Evolutionary conservation across 1,140 invertebrate species (phyloP).

Genomic region (Drosophila pseudoananassae): DNA sequence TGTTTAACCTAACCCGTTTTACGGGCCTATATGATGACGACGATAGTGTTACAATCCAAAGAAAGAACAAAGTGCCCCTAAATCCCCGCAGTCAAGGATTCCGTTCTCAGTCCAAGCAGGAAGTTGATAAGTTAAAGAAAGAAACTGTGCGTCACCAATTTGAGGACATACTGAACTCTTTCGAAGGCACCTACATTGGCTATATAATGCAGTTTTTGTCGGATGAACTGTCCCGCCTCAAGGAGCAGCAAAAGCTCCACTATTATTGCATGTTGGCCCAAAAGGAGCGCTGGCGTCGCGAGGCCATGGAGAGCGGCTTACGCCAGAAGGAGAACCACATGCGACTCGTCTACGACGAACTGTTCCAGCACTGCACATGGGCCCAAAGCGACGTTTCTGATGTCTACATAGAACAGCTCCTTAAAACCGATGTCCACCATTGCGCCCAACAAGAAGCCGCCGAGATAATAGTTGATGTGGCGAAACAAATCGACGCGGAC

Average conservation of each 20-base stretch:
- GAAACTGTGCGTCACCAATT: slow-evolving; percentile 26
- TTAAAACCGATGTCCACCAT: slow-evolving; percentile 86
- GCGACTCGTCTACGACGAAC: slow-evolving; percentile 88
- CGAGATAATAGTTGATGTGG: slow-evolving; percentile 85
- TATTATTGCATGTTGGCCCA: slow-evolving; percentile 88
- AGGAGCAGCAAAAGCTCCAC: slow-evolving; percentile 89
- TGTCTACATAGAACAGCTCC: slow-evolving; percentile 88
- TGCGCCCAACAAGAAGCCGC: slow-evolving; percentile 86
- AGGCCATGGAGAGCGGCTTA: slow-evolving; percentile 88
- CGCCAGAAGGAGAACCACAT: slow-evolving; percentile 87
- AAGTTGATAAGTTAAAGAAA: too few species aligned
- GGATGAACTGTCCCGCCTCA: slow-evolving; percentile 88
- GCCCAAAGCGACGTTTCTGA: slow-evolving; percentile 87
- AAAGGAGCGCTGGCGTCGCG: slow-evolving; percentile 87
- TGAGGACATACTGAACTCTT: not conserved
- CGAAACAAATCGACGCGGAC: slow-evolving; percentile 86
- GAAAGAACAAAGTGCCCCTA: too few species aligned
- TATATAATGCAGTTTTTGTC: slow-evolving; percentile 74
- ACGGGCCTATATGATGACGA: not conserved
- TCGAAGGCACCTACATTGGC: not conserved
- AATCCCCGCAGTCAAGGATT: too few species aligned
- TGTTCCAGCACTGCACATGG: slow-evolving; percentile 85
- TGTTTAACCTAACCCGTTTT: not conserved
- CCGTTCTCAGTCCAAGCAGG: too few species aligned
- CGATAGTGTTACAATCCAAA: not conserved